A percentile compares a stretch with the other conserved stretches of the same genome.
Conservation (phyloP, 1,140 invertebrate species). For the Onthophagus taurus region DNA sequence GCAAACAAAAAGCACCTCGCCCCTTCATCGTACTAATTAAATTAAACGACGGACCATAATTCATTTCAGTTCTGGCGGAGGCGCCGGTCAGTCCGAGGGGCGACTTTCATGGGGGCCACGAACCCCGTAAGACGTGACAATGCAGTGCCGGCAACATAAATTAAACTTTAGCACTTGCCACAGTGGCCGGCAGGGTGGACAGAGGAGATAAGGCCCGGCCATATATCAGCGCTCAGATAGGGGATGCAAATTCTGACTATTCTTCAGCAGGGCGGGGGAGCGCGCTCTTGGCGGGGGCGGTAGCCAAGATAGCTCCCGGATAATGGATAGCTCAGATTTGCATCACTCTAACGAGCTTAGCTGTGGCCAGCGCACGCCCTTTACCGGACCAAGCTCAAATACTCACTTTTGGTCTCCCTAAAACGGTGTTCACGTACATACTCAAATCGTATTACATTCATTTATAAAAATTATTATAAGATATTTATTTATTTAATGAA, state of each 20-base stretch:
- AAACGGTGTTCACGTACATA: too few relatives aligned
- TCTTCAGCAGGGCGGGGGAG: slow-evolving; percentile 13
- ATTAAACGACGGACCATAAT: too few relatives aligned
- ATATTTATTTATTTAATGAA: too few relatives aligned
- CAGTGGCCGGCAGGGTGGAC: slow-evolving; percentile 32
- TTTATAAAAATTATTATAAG: too few relatives aligned
- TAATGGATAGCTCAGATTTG: slow-evolving; percentile 14
- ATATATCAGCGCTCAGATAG: slow-evolving; percentile 20
- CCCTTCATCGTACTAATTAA: too few relatives aligned
- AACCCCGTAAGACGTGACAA: slow-evolving; percentile 36
- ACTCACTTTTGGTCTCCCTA: too few relatives aligned
- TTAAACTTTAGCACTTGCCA: slow-evolving; percentile 36
- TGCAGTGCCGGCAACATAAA: slow-evolving; percentile 32
- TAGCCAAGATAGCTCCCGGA: slow-evolving; percentile 10
- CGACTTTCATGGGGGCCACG: slow-evolving; percentile 20
- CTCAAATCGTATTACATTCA: too few relatives aligned
- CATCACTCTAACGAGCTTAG: slow-evolving; percentile 14
- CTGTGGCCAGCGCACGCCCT: slow-evolving; percentile 1
- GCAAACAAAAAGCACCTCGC: too few relatives aligned
- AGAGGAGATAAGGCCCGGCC: slow-evolving; percentile 14
- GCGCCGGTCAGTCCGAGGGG: too few relatives aligned
- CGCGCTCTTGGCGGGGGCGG: not conserved
- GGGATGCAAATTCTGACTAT: slow-evolving; percentile 23
- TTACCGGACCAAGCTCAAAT: too few relatives aligned
- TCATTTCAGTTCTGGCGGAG: too few relatives aligned